Conservation (phyloP, 2,113 vertebrate species). For the Psettodes erumei region DNA sequence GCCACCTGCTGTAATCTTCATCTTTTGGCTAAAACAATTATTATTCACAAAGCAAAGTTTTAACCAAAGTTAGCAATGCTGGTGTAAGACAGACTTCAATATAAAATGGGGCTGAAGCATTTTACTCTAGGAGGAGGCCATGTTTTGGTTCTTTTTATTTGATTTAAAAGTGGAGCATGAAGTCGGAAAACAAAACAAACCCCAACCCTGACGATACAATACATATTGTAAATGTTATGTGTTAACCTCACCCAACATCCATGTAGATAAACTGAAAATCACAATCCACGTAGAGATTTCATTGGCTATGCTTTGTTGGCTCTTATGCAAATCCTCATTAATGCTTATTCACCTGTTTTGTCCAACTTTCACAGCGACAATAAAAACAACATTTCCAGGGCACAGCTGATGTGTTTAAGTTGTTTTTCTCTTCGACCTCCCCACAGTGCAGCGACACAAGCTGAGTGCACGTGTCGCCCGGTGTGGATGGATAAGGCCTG, state of each 20-base stretch:
- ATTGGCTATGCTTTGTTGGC: too few relatives aligned
- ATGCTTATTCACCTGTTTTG: not conserved
- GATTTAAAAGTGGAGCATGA: not conserved
- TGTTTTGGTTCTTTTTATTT: not conserved
- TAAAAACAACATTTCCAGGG: not conserved
- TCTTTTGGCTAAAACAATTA: not conserved
- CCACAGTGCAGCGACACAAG: too few relatives aligned
- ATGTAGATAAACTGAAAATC: not conserved
- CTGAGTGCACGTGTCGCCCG: slow-evolving; percentile 34
- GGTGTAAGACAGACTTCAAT: not conserved
- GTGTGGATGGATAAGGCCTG: slow-evolving; percentile 9
- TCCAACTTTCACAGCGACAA: not conserved
- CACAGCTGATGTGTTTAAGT: not conserved
- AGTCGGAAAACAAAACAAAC: too few relatives aligned
- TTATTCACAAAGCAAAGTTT: not conserved
- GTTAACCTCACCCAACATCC: not conserved
- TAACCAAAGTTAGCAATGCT: not conserved
- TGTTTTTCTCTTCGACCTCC: not conserved
- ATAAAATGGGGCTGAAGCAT: not conserved
- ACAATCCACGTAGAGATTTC: not conserved
- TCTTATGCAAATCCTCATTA: not conserved
- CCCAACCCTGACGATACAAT: too few relatives aligned
- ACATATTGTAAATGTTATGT: not conserved
- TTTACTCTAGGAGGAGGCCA: not conserved
- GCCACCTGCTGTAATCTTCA: not conserved